Percentiles rank a stretch among this genome's conserved stretches.
Conservation (phyloP, 2,797 vertebrate species). For the Malurus splendens region DNA sequence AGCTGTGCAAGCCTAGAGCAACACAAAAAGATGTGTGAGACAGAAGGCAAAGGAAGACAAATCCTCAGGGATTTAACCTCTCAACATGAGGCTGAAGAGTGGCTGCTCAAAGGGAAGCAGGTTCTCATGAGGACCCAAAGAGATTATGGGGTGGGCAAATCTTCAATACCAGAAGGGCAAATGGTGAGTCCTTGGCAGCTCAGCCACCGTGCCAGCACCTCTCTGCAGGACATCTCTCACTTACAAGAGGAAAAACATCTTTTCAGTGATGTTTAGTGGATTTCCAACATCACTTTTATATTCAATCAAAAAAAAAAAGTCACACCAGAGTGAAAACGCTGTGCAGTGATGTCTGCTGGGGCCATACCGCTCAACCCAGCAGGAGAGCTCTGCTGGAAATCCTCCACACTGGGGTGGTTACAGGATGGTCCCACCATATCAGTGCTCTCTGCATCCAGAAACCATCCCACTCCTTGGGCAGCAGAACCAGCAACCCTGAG, state of each 20-base stretch:
- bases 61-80: neutral
- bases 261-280: neutral
- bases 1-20: neutral
- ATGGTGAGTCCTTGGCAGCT: neutral
- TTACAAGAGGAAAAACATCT: neutral
- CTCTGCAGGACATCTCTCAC: neutral
- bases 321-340: neutral
- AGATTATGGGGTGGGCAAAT: neutral
- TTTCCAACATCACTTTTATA: neutral
- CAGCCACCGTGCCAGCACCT: neutral
- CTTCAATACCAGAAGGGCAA: neutral
- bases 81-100: neutral
- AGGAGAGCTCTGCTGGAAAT: neutral
- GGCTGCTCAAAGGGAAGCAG: neutral
- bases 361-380: neutral
- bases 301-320: neutral
- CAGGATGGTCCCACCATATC: fast-evolving
- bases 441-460: neutral
- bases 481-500: fast-evolving
- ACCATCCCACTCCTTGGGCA: neutral
- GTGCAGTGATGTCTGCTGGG: neutral
- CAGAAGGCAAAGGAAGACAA: neutral
- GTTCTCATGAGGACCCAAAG: neutral
- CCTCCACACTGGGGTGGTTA: fast-evolving
- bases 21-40: neutral